These are phyloP conservation scores for Tribolium castaneum DNA, from an alignment of 1,140 invertebrate genomes.

Conservation along the genomic window DNA sequence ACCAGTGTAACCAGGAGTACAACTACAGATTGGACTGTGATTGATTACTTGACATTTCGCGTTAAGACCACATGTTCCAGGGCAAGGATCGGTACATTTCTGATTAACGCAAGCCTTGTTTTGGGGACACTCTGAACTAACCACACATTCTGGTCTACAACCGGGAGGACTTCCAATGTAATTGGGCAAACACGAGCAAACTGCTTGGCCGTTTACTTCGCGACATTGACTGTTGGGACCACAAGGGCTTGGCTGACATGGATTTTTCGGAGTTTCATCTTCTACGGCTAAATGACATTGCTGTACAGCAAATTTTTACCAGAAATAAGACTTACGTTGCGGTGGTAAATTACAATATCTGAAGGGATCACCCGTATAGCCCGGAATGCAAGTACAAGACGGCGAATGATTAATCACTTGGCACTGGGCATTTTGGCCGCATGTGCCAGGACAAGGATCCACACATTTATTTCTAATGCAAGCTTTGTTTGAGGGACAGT, in stretches of 20 bases:
- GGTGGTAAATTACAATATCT: slow-evolving; percentile 65
- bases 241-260: slow-evolving; percentile 80
- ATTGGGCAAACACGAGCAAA: slow-evolving; percentile 70
- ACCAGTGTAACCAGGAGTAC: slow-evolving; percentile 65
- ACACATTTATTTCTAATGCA: slow-evolving; percentile 84
- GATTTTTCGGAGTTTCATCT: slow-evolving; percentile 66
- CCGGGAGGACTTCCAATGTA: slow-evolving; percentile 65
- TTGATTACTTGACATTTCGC: slow-evolving; percentile 64
- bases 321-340: slow-evolving; percentile 70
- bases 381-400: slow-evolving; percentile 78
- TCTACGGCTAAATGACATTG: slow-evolving; percentile 52
- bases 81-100: slow-evolving; percentile 62
- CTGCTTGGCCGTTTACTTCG: slow-evolving; percentile 72
- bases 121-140: slow-evolving; percentile 66
- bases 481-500: slow-evolving; percentile 82
- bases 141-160: slow-evolving; percentile 67
- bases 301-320: slow-evolving; percentile 68
- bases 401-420: slow-evolving; percentile 86
- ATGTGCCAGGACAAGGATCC: slow-evolving; percentile 83
- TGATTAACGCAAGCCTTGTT: slow-evolving; percentile 62
- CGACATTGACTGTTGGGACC: slow-evolving; percentile 79
- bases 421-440: slow-evolving; percentile 84
- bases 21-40: slow-evolving; percentile 66
- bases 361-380: slow-evolving; percentile 78
- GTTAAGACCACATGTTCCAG: slow-evolving; percentile 63